Evolutionary conservation across 2,113 vertebrate genomes (phyloP), one percentile per base, ranked within the genome.

Genomic region (Cephalopterus ornatus): DNA sequence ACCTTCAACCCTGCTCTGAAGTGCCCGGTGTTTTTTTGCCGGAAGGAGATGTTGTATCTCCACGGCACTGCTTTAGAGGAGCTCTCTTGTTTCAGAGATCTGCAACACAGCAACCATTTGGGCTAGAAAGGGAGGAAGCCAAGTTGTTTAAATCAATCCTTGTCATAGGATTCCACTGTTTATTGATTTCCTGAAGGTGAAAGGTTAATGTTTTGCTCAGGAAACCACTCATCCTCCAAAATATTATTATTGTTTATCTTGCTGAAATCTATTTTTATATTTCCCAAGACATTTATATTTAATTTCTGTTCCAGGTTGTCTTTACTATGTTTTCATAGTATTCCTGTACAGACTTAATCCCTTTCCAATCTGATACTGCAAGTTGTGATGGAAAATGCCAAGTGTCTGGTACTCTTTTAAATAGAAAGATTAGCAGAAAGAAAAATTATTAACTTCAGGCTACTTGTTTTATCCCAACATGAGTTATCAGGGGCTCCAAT

Each of bases 221-320:
- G 92, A 97, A 97, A 97, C 83, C 88, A 92, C 89, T 95, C 94
- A 95, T 96, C 86, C 88, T 96, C 92, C 89, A 95, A 97, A 96
- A 97, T 91, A 95, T 93, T 96, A 93, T 96, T 96, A 97, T 92
- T 97, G 93, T 95, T 97, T 97, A 95, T 97, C 96, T 96, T 96
- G 83, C 67, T 93, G 83, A 95, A 95, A 97, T 96, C 91, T 94
- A 85, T 96, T 97, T 97, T 97, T 95, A 89, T 96, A 95, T 95
- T 94, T 95, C 93, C 93, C 96, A 90, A 94, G 89, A 95, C 92
- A 92, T 95, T 96, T 97, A 96, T 92, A 90, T 91, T 95, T 97
- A 94, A 97, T 97, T 93, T 94, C 92, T 96, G 37, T 74, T 92
- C 39, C 24, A 79, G 39, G 63, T 88, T 93, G 75, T 77, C 88